Percentiles rank a stretch among this genome's conserved stretches.
These are phyloP conservation scores for Zonotrichia leucophrys DNA, from an alignment of 2,113 vertebrate species.

Conservation along the genomic window DNA sequence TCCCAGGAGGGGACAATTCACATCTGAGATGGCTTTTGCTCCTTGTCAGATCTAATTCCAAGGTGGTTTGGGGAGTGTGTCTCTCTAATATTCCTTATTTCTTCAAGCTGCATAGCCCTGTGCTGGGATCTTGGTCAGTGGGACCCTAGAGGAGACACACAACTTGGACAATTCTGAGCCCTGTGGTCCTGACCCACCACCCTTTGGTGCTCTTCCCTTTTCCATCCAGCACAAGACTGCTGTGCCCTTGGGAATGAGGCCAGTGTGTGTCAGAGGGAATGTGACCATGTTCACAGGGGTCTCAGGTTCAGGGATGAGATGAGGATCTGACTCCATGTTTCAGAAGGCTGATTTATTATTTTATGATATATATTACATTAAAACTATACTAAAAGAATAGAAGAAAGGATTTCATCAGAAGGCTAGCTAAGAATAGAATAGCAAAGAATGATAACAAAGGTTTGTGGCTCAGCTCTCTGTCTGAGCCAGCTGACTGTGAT, in stretches of 20 bases:
- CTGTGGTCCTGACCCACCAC: background rate
- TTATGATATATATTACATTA: no score
- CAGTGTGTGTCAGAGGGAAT: background rate
- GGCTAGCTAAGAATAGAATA: no score
- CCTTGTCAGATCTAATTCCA: background rate
- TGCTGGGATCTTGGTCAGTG: background rate
- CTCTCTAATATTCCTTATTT: background rate
- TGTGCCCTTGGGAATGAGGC: rapidly evolving
- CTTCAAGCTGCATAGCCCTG: rapidly evolving
- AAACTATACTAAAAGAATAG: no score
- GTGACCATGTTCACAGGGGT: no score
- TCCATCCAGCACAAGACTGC: background rate
- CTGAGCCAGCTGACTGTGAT: no score
- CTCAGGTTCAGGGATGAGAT: no score
- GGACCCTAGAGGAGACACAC: background rate
- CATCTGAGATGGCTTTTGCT: background rate
- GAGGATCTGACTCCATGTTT: no score
- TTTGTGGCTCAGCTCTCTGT: no score
- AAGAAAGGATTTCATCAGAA: no score
- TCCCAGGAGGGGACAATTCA: background rate
- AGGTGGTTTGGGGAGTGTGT: background rate
- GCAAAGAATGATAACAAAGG: no score
- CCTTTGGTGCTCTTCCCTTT: background rate
- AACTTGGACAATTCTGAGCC: background rate
- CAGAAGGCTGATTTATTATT: no score